A percentile compares a stretch with the other conserved stretches of the same genome.
These are phyloP conservation scores for Zaprionus africanus DNA, from an alignment of 1,140 invertebrate species.

Conservation along the genomic window DNA sequence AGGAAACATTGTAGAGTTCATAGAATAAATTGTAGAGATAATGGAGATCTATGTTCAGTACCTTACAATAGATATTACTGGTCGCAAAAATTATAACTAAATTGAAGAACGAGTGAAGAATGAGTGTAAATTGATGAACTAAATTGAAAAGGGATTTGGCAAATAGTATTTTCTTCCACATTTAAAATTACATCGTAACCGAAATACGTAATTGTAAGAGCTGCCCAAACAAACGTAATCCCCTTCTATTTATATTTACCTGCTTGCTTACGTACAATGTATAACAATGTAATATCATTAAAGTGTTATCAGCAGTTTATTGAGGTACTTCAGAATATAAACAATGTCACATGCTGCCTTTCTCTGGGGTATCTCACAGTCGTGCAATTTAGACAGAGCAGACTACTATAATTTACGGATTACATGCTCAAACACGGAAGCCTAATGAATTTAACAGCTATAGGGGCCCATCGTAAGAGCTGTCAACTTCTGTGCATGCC, in stretches of 20 bases:
- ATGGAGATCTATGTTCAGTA: no score
- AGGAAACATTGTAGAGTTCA: no score
- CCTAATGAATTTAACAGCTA: constrained; percentile 14
- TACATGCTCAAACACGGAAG: constrained; percentile 22
- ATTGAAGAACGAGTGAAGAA: no score
- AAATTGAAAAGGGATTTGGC: no score
- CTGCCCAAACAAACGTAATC: neutral
- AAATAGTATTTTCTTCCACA: no score
- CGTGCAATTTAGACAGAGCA: neutral
- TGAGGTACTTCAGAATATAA: neutral
- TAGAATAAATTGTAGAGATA: no score
- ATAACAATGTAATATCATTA: neutral
- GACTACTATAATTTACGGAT: neutral
- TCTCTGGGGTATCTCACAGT: neutral
- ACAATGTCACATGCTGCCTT: neutral
- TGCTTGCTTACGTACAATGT: neutral
- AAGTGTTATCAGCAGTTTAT: neutral
- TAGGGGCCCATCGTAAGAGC: neutral
- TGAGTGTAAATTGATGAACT: no score
- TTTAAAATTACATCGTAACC: no score
- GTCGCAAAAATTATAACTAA: no score
- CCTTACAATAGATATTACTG: no score
- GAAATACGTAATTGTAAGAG: neutral
- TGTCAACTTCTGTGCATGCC: constrained; percentile 32
- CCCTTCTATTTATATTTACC: neutral